Evolutionary conservation across 2,113 vertebrate genomes (phyloP).

Genomic region (Sinocyclocheilus anshuiensis): DNA sequence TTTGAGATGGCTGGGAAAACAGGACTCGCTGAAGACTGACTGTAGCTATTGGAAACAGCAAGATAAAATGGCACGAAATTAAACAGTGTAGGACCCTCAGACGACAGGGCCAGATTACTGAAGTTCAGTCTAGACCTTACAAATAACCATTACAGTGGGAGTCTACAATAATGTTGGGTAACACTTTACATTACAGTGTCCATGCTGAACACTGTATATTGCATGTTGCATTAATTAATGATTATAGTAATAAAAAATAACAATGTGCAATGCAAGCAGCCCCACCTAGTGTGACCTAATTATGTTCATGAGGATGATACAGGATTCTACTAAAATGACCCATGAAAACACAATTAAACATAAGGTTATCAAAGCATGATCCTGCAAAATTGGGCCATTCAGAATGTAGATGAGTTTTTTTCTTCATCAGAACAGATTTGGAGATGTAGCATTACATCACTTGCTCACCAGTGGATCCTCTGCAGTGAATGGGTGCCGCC

Average conservation of each 20-base stretch:
- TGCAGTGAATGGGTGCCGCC: no score
- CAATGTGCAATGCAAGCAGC: not conserved
- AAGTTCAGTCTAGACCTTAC: slow-evolving; percentile 6
- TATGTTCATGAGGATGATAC: no score
- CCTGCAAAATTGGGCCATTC: not conserved
- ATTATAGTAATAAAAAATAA: not conserved
- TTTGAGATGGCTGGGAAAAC: slow-evolving; percentile 64
- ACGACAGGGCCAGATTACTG: not conserved
- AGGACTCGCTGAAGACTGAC: slow-evolving; percentile 58
- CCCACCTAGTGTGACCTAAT: not conserved
- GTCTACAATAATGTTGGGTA: no score
- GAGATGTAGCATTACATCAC: no score
- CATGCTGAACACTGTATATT: not conserved
- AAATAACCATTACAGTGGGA: not conserved
- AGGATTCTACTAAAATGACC: not conserved
- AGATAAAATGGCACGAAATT: slow-evolving; percentile 28
- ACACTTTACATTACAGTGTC: not conserved
- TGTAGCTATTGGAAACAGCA: slow-evolving; percentile 36
- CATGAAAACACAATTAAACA: not conserved
- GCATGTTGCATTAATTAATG: not conserved
- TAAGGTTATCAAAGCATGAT: not conserved
- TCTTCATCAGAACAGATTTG: no score
- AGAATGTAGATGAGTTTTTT: no score
- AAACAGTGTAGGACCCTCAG: not conserved
- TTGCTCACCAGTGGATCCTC: no score